These are phyloP conservation scores for Corticium candelabrum DNA, from an alignment of 37 sponge, comb jelly and placozoan species.

Conservation along the genomic window DNA sequence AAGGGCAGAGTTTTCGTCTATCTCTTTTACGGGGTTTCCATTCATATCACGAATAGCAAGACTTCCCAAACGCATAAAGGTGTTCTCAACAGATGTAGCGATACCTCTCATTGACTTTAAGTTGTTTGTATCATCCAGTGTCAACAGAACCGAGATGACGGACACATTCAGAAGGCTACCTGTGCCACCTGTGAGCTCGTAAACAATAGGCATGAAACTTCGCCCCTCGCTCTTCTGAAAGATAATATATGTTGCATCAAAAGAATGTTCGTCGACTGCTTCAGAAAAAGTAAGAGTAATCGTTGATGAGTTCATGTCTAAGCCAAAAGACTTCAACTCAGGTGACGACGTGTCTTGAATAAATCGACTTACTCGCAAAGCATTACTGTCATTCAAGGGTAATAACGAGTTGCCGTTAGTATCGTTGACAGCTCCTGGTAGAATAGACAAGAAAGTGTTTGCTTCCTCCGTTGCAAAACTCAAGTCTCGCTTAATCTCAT, in stretches of 20 bases:
- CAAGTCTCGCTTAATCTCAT: neutral
- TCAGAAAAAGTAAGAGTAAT: slow-evolving; percentile 66
- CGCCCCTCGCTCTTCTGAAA: slow-evolving; percentile 36
- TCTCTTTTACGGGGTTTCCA: slow-evolving; percentile 20
- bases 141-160: neutral
- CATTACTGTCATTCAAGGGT: slow-evolving; percentile 53
- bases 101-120: neutral
- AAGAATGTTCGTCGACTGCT: slow-evolving; percentile 42
- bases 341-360: slow-evolving; percentile 56
- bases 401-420: slow-evolving; percentile 40
- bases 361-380: slow-evolving; percentile 10
- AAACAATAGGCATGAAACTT: slow-evolving; percentile 14
- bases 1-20: slow-evolving; percentile 7
- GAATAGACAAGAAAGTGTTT: slow-evolving; percentile 38
- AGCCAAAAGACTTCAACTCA: slow-evolving; percentile 24
- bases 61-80: slow-evolving; percentile 44
- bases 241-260: slow-evolving; percentile 38
- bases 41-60: slow-evolving; percentile 57
- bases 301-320: slow-evolving; percentile 43
- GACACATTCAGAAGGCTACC: slow-evolving; percentile 8
- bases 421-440: slow-evolving; percentile 68
- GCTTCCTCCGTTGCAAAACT: neutral
- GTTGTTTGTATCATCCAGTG: neutral
- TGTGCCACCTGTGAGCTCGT: slow-evolving; percentile 34
- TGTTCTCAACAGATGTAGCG: slow-evolving; percentile 22